Percentiles rank a stretch among this genome's conserved stretches.
Evolutionary conservation across 2,113 vertebrate species (phyloP).

Genomic region (Pongo pygmaeus): DNA sequence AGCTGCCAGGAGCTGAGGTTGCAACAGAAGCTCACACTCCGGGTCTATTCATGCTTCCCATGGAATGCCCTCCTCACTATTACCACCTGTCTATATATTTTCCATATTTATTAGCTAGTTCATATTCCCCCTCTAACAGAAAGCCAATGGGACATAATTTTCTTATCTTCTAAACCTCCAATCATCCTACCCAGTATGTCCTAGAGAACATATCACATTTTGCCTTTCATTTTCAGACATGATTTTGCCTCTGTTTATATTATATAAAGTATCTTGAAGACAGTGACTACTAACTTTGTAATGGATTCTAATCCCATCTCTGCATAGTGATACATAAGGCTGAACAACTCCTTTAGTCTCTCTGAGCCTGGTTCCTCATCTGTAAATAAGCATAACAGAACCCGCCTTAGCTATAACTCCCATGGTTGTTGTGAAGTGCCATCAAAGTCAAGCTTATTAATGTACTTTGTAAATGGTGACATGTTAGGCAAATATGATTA

Average conservation of each 20-base stretch:
- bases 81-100: background rate
- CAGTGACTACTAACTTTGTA: background rate
- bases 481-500: background rate
- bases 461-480: background rate
- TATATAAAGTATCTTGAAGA: background rate
- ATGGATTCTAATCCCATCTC: background rate
- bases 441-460: background rate
- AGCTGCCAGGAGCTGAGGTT: background rate
- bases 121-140: background rate
- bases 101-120: background rate
- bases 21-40: background rate
- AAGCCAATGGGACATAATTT: background rate
- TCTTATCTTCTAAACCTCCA: background rate
- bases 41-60: background rate
- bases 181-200: background rate
- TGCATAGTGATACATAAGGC: background rate
- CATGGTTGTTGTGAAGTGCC: background rate
- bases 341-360: background rate
- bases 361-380: background rate
- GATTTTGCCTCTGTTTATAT: background rate
- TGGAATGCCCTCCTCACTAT: background rate
- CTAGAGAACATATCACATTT: background rate
- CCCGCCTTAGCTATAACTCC: background rate
- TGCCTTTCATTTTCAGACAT: background rate
- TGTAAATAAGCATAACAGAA: constrained; percentile 10